phyloP scores from a whole-genome alignment of 2,797 vertebrate species.

The Coilia nasus region DNA sequence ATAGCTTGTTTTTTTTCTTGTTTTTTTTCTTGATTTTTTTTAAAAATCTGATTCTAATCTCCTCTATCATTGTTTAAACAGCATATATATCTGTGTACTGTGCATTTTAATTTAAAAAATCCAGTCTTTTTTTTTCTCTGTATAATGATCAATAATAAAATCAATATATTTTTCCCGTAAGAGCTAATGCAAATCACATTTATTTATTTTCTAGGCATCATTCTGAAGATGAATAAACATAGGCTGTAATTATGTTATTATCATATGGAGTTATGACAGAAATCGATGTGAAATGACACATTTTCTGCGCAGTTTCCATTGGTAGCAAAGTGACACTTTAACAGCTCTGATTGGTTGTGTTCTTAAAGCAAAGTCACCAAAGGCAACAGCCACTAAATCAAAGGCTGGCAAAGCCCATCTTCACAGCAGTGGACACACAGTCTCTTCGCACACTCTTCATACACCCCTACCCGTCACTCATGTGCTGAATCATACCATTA shows the following conservation, averaged over 20 bases:
- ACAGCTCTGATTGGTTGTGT: background rate
- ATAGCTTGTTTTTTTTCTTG: no score
- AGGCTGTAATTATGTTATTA: background rate
- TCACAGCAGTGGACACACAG: constrained; percentile 46
- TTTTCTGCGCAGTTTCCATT: background rate
- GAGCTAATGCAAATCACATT: no score
- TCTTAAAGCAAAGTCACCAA: constrained; percentile 45
- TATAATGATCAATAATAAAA: no score
- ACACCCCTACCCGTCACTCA: constrained; percentile 49
- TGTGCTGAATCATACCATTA: constrained; percentile 41
- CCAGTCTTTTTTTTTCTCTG: no score
- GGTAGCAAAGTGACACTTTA: background rate
- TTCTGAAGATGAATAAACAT: no score
- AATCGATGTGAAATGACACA: no score
- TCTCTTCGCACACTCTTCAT: background rate
- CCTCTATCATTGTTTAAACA: background rate
- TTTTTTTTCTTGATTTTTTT: no score
- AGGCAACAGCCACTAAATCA: constrained; percentile 53
- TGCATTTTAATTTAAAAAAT: no score
- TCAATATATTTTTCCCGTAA: no score
- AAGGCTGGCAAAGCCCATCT: constrained; percentile 50
- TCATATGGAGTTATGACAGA: background rate
- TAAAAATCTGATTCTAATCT: background rate
- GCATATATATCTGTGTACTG: no score
- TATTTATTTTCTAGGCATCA: no score